phyloP scores from a whole-genome alignment of 2,113 vertebrate species.

The Ciconia boyciana region DNA sequence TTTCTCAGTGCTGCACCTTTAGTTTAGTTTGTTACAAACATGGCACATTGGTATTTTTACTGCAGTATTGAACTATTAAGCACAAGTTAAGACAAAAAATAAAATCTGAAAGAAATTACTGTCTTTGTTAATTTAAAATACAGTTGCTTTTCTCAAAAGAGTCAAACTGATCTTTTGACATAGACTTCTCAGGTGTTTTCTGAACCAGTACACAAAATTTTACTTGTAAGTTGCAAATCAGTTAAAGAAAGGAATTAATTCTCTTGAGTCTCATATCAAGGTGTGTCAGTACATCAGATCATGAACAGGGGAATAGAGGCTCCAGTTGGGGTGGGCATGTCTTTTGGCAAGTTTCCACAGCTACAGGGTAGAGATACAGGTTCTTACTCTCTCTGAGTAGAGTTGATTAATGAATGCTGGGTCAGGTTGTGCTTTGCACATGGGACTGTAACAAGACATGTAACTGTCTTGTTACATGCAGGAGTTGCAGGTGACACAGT shows the following conservation, averaged over 20 bases:
- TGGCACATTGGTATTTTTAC: neutral
- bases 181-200: neutral
- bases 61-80: neutral
- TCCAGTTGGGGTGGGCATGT: neutral
- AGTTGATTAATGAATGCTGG: no score
- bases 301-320: neutral
- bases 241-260: neutral
- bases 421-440: neutral
- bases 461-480: neutral
- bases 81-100: neutral
- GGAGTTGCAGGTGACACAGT: neutral
- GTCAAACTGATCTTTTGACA: neutral
- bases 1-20: neutral
- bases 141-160: neutral
- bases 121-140: neutral
- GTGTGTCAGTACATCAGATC: neutral
- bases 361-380: neutral
- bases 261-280: neutral
- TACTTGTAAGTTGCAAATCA: neutral
- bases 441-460: no score
- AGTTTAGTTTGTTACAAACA: neutral
- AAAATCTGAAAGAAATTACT: neutral
- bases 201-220: neutral
- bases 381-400: neutral
- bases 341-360: neutral